These are phyloP conservation scores for Entomobrya proxima DNA, from an alignment of 2,888 invertebrate species.

Conservation along the genomic window DNA sequence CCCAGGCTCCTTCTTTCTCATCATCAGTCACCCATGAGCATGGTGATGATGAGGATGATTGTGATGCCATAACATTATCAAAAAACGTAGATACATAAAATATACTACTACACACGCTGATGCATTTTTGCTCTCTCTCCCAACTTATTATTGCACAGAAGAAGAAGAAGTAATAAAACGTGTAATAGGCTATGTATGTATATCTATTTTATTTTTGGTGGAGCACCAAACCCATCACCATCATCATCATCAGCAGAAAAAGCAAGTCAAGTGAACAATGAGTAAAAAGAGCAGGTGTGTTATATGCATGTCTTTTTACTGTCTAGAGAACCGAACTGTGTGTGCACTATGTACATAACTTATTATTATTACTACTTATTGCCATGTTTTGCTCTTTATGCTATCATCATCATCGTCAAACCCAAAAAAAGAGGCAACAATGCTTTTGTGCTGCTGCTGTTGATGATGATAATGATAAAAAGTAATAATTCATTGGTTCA, in stretches of 20 bases:
- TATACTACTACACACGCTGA: not conserved
- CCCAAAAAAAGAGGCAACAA: constrained; percentile 19
- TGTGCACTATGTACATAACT: constrained; percentile 39
- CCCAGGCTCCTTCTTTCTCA: constrained; percentile 67
- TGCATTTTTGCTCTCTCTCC: too few relatives aligned
- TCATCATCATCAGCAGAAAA: not conserved
- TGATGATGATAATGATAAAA: constrained; percentile 69
- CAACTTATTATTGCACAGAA: too few relatives aligned
- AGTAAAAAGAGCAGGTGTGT: constrained; percentile 53
- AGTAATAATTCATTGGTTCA: constrained; percentile 69
- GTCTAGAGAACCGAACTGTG: not conserved
- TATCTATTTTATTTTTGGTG: constrained; percentile 1
- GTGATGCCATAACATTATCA: constrained; percentile 23
- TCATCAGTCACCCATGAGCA: constrained; percentile 68
- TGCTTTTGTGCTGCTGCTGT: too few relatives aligned
- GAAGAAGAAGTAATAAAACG: not conserved
- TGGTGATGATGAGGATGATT: constrained; percentile 3
- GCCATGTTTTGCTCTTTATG: constrained; percentile 39
- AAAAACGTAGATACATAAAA: not conserved
- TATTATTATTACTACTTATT: constrained; percentile 33
- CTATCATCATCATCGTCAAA: not conserved
- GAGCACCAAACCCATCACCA: not conserved
- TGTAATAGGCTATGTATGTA: constrained; percentile 10
- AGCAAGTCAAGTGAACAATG: constrained; percentile 38
- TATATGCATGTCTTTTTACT: not conserved